phyloP scores from a whole-genome alignment of 2,888 invertebrate genomes.

The Abscondita cerata region DNA sequence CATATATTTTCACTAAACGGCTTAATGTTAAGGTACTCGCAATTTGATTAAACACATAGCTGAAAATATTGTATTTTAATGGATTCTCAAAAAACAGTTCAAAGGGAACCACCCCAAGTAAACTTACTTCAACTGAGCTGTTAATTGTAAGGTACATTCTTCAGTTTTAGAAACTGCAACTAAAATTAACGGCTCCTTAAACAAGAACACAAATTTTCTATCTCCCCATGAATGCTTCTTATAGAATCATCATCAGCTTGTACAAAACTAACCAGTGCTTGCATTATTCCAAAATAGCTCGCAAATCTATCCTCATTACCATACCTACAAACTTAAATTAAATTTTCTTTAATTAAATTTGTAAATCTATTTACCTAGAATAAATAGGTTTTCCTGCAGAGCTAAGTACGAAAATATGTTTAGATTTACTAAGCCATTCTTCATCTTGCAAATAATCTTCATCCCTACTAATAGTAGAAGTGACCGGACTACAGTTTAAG shows the following conservation, averaged over 20 bases:
- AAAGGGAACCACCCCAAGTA: no score
- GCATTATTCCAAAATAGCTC: slow-evolving; percentile 93
- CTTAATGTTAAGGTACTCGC: slow-evolving; percentile 89
- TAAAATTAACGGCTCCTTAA: slow-evolving; percentile 89
- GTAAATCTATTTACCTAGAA: no score
- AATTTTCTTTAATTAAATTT: slow-evolving; percentile 1
- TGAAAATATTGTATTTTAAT: no score
- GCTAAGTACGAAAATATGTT: slow-evolving; percentile 94
- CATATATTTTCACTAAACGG: slow-evolving; percentile 88
- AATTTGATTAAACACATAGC: slow-evolving; percentile 95
- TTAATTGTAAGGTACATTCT: slow-evolving; percentile 84
- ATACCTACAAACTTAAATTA: slow-evolving; percentile 63
- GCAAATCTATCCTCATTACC: slow-evolving; percentile 94
- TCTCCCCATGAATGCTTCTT: slow-evolving; percentile 83
- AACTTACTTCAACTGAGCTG: slow-evolving; percentile 80
- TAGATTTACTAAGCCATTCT: slow-evolving; percentile 81
- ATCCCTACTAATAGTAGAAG: slow-evolving; percentile 50
- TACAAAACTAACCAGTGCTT: slow-evolving; percentile 90
- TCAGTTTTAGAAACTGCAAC: slow-evolving; percentile 85
- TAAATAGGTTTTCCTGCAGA: slow-evolving; percentile 98
- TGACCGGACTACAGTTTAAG: slow-evolving; percentile 28
- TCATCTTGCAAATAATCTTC: slow-evolving; percentile 73
- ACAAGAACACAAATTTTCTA: slow-evolving; percentile 89
- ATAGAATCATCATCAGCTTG: slow-evolving; percentile 86
- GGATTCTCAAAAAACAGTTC: no score